A percentile compares a stretch with the other conserved stretches of the same genome.
Evolutionary conservation across 2,797 vertebrate species (phyloP).

Genomic region (Clangula hyemalis): DNA sequence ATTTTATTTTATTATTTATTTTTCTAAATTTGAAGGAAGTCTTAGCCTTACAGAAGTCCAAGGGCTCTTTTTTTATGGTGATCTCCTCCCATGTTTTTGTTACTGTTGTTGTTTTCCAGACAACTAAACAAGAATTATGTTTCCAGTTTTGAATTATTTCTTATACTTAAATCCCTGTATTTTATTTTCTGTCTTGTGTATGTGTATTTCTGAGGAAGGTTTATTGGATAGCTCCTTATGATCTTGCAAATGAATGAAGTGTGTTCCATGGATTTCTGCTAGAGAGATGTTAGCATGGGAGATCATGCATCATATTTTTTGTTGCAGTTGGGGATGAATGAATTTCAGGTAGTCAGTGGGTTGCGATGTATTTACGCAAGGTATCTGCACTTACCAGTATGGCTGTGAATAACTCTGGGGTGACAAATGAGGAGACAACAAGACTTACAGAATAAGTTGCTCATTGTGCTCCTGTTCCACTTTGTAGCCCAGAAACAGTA

Average conservation of each 20-base stretch:
- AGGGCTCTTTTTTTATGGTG: background rate
- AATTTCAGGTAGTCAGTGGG: background rate
- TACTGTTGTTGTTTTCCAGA: background rate
- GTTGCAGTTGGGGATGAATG: background rate
- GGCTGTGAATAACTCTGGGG: background rate
- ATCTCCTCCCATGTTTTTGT: background rate
- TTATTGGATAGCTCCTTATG: background rate
- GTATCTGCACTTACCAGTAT: accelerated
- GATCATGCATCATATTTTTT: background rate
- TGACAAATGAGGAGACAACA: background rate
- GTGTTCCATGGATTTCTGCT: background rate
- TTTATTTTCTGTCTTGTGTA: background rate
- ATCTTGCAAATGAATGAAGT: background rate
- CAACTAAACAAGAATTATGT: background rate
- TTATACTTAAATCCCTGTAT: background rate
- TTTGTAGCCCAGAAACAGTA: background rate
- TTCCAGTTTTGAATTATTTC: background rate
- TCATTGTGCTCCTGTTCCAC: background rate
- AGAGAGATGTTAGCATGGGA: background rate
- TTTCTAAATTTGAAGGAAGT: background rate
- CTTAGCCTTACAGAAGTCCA: background rate
- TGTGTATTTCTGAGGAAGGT: background rate
- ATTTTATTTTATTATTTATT: background rate
- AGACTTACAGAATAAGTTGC: background rate
- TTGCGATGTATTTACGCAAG: background rate